Evolutionary conservation across 2,113 vertebrate species (phyloP), one percentile per base, ranked within the genome.

Genomic region (Epinephelus cyanopodus): DNA sequence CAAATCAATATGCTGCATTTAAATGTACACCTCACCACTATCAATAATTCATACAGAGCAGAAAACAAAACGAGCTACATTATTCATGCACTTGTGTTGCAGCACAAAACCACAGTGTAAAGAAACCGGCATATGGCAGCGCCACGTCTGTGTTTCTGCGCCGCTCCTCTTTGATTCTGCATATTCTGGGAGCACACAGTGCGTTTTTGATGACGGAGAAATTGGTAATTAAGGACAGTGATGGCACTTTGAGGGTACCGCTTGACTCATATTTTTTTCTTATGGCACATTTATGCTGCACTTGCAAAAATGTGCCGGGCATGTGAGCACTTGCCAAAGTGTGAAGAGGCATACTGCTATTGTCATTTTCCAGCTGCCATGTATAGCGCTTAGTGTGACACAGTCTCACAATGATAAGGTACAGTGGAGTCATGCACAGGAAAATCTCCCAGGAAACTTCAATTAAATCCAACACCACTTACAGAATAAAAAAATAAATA

Each of bases 31-130:
- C 63, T 77, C 50, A 45, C 65, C 45, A 77, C 52, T 50, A 68
- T 64, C 48, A 82, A 76, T 87, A 84, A 83, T 83, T 89, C 87
- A 90, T 80, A 79, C 76, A 61, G 21, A 71, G 68, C 58, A 63
- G 66, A 77, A 88, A 85, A 82, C 77, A 86, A 61, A 81, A 83
- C 27, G 33, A 48, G 8, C 39, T 85, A 54, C 62, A 82, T 87
- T 79, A 83, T 87, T 83, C 33, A 83, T 79, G 76, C 15, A 25
- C 25, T 70, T 61, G 78, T 81, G 79, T 72, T 81, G 47, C 0
- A 23, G 39, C 33, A 82, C 52, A 53, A 42, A 68, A 56, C 48
- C 27, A 67, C 18, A 57, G 37, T 70, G 53, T 47, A 60, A 62
- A 67, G 64, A 70, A 85, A 67, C 33, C 67, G n/a, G 61, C 77